Base-by-base conservation (phyloP, 2,113 vertebrate genomes). In the Gallinago paraguaiae region DNA sequence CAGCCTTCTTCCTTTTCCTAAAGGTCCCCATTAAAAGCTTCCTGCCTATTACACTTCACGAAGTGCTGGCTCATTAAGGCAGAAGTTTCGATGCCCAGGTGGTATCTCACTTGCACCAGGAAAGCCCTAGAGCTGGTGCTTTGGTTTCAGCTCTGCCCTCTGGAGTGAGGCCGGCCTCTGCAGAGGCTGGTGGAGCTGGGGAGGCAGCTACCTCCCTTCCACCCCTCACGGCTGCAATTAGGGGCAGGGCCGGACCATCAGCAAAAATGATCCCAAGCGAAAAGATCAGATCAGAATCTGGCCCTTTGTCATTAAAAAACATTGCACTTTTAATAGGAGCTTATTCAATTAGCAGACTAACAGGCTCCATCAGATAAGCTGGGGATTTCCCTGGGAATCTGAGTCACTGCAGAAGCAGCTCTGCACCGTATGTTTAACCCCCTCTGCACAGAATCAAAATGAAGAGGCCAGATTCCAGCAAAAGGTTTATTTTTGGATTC, bases 301-400 rank as follows among this genome's bases (percentile, higher is more conserved):
- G 74, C 57, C 74, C 88, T 94, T 77, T 89, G 96, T 93, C 92
- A 96, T 96, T 97, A 96, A 96, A 96, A 94, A 96, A 72, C 88
- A 94, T 80, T 80, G 81, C 90, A 72, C 77, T 92, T 97, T 92
- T 94, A 95, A 96, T 82, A 88, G 92, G 57, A 93, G 92, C 88
- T 96, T 95, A 95, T 95, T 96, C 91, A 97, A 96, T 97, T 95
- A 96, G 93, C 92, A 96, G 96, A 96, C 96, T 92, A 92, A 86
- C 83, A 95, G 88, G 86, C 93, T 94, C 90, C 94, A 96, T 95
- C 94, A 94, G 86, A 96, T 96, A 96, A 96, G 20, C 68, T 45
- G 72, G 86, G 95, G 88, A 94, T 91, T 82, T 96, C 72, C 87
- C 94, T 48, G 76, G 63, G 72, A 96, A 92, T 95, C 82, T 77